Evolutionary conservation across 2,113 vertebrate species (phyloP).

Genomic region (Aepyceros melampus): DNA sequence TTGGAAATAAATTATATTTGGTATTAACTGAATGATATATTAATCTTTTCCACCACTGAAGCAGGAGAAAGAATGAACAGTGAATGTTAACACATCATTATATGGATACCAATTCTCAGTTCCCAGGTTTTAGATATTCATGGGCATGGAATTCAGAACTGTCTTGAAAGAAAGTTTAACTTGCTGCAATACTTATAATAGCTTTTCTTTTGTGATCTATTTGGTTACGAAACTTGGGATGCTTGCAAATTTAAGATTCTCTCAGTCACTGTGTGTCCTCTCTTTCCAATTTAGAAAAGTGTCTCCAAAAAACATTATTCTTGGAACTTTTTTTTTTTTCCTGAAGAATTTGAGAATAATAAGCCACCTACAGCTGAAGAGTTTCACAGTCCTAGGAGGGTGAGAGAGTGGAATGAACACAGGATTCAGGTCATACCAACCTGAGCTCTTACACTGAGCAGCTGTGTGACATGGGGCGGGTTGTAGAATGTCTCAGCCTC

Average conservation of each 20-base stretch:
- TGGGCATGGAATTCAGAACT: slow-evolving; percentile 67
- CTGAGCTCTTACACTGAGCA: neutral
- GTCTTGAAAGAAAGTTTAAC: slow-evolving; percentile 58
- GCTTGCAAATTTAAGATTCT: neutral
- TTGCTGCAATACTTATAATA: slow-evolving; percentile 22
- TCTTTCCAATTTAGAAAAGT: neutral
- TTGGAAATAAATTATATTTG: slow-evolving; percentile 63
- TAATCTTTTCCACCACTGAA: slow-evolving; percentile 74
- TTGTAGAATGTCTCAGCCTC: neutral
- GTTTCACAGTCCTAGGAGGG: neutral
- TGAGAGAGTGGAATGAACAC: neutral
- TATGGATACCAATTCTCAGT: slow-evolving; percentile 58
- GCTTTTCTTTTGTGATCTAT: neutral
- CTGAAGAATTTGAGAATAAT: neutral
- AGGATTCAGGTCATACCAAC: neutral
- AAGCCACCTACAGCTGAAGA: neutral
- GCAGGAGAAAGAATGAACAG: slow-evolving; percentile 66
- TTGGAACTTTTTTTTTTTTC: neutral
- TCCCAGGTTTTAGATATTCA: slow-evolving; percentile 65
- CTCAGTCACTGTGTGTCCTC: neutral
- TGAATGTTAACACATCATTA: slow-evolving; percentile 74
- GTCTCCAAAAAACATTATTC: neutral
- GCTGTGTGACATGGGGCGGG: neutral
- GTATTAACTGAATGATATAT: slow-evolving; percentile 70
- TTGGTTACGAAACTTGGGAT: neutral